Conservation (phyloP, 2,797 vertebrate genomes). For the Cheirogaleus major region DNA sequence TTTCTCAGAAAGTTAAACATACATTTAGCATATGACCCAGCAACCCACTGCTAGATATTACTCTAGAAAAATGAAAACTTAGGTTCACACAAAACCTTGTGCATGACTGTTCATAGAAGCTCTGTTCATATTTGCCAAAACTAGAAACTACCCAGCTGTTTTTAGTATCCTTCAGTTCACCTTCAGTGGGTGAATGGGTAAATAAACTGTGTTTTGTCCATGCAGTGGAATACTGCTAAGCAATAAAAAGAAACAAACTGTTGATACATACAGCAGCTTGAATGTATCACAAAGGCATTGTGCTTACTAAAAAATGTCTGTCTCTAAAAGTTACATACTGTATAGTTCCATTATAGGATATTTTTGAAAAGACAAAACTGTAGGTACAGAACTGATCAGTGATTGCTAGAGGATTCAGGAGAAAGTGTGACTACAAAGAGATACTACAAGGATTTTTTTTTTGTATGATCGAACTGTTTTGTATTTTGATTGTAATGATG, state of each 20-base stretch:
- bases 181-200: neutral
- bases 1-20: neutral
- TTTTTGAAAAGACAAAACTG: slow-evolving; percentile 10
- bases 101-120: neutral
- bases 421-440: neutral
- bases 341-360: neutral
- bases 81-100: neutral
- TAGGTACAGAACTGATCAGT: neutral
- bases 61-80: slow-evolving; percentile 30
- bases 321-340: neutral
- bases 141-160: neutral
- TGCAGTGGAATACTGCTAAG: neutral
- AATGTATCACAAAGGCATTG: neutral
- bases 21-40: neutral
- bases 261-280: neutral
- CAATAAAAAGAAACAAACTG: neutral
- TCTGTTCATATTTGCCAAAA: neutral
- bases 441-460: neutral
- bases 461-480: neutral
- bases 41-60: neutral
- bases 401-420: neutral
- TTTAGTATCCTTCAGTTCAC: neutral
- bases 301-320: neutral
- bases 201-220: neutral
- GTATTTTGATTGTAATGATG: neutral